Base-by-base conservation (phyloP, 2,113 vertebrate genomes). In the Anarhynchus alexandrinus region DNA sequence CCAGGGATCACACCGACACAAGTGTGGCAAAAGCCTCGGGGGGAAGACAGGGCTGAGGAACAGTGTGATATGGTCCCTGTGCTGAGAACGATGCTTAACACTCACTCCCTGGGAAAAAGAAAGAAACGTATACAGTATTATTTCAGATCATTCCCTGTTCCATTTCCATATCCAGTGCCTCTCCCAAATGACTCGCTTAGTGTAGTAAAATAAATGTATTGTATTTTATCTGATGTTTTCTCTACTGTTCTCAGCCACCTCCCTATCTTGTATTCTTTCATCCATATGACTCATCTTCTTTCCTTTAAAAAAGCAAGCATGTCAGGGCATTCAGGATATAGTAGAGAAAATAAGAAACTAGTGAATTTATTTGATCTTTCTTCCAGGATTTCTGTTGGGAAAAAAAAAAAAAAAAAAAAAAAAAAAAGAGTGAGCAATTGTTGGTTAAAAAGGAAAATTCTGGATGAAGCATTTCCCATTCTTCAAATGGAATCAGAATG, bases 241-340 rank as follows among this genome's bases (percentile, higher is more conserved):
- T 19, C 36, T 71, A 21, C 93, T 93, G 45, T 86, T 93, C 92
- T 96, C 89, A 93, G 70, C 77, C 89, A 78, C 64, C 57, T 94
- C 83, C 92, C 62, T 88, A 18, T 80, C 82, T 93, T 93, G 70
- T 74, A 71, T 84, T 88, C 72, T 97, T 97, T 96, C 69, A 88
- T 95, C 72, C 5, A 7, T 74, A 73, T 96, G 70, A 87, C 80
- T 97, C 94, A 93, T 96, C 88, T 66, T 93, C 30, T 93, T 92
- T 86, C 55, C 69, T 62, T 94, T 77, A 62, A 71, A 73, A 96
- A 87, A 38, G 8, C 17, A 80, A 86, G 36, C 73, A 77, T 85
- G 77, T 82, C 81, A 91, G 80, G 70, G 11, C 81, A 54, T 86
- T 69, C 47, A 73, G 69, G 76, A 52, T 67, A 90, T 30, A 88